Percentiles rank a stretch among this genome's conserved stretches.
phyloP scores from a whole-genome alignment of 1,140 invertebrate genomes.

The Orius insidiosus region DNA sequence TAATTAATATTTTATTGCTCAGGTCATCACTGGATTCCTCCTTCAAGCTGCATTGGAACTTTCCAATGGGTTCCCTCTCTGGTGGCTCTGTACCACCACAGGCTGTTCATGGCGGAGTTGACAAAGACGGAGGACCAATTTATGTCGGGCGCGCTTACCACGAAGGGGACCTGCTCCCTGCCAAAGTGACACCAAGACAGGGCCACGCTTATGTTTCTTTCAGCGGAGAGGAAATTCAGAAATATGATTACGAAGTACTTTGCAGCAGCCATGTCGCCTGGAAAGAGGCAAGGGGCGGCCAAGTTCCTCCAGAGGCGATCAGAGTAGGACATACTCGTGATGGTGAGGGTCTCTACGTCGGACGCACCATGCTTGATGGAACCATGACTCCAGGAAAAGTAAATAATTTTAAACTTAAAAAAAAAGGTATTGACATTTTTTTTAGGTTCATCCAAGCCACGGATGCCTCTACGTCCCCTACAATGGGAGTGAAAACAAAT shows the following conservation, averaged over 20 bases:
- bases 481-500: not conserved
- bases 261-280: constrained; percentile 42
- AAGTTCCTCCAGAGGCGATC: constrained; percentile 40
- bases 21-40: constrained; percentile 11
- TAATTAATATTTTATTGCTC: too few species aligned
- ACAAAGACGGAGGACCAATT: constrained; percentile 49
- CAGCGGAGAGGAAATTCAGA: constrained; percentile 39
- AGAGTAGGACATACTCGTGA: constrained; percentile 38
- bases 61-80: constrained; percentile 16
- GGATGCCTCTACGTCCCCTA: not conserved
- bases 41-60: constrained; percentile 12
- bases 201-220: constrained; percentile 43
- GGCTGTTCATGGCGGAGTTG: constrained; percentile 48
- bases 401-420: too few species aligned
- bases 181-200: constrained; percentile 52
- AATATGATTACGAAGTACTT: constrained; percentile 43
- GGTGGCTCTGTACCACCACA: constrained; percentile 23
- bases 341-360: constrained; percentile 47
- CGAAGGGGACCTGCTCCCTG: constrained; percentile 52
- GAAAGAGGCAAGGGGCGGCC: constrained; percentile 36
- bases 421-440: too few species aligned
- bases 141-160: constrained; percentile 56
- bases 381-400: constrained; percentile 54
- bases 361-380: constrained; percentile 37
- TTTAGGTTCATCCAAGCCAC: not conserved